A percentile compares a stretch with the other conserved stretches of the same genome.
phyloP scores from a whole-genome alignment of 2,797 vertebrate species.

The Sebastes miniatus region DNA sequence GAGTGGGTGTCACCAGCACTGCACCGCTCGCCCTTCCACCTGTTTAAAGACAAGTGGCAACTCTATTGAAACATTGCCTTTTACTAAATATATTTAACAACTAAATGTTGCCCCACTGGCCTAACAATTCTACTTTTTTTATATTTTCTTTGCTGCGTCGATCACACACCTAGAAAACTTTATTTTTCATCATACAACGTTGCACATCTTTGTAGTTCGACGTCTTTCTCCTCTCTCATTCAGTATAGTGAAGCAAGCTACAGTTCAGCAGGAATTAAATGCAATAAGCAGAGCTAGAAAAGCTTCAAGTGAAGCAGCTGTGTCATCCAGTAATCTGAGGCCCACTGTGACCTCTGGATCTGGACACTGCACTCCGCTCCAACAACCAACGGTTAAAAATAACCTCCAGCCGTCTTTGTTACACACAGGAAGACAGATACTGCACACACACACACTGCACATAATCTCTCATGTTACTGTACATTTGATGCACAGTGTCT shows the following conservation, averaged over 20 bases:
- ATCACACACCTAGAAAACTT: neutral
- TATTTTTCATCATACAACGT: neutral
- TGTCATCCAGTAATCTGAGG: slow-evolving; percentile 52
- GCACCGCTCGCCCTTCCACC: slow-evolving; percentile 59
- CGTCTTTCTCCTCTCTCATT: too few species aligned
- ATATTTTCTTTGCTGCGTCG: neutral
- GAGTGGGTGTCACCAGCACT: slow-evolving; percentile 47
- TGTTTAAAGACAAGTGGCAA: slow-evolving; percentile 72
- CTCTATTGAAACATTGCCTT: slow-evolving; percentile 17
- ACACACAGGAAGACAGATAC: neutral
- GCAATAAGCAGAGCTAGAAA: neutral
- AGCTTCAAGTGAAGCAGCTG: slow-evolving; percentile 5
- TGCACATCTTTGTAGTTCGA: neutral
- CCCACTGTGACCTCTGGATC: slow-evolving; percentile 50
- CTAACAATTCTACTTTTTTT: neutral
- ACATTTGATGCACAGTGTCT: neutral
- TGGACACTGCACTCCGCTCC: slow-evolving; percentile 1
- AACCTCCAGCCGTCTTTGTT: slow-evolving; percentile 35
- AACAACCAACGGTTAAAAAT: slow-evolving; percentile 50
- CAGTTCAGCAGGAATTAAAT: slow-evolving; percentile 1
- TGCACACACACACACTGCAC: neutral
- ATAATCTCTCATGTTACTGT: neutral
- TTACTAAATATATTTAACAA: neutral
- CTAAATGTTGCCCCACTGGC: neutral
- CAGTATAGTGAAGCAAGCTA: neutral